These are phyloP conservation scores for Ptychoptera contaminata DNA, from an alignment of 2,888 invertebrate genomes.

Conservation along the genomic window DNA sequence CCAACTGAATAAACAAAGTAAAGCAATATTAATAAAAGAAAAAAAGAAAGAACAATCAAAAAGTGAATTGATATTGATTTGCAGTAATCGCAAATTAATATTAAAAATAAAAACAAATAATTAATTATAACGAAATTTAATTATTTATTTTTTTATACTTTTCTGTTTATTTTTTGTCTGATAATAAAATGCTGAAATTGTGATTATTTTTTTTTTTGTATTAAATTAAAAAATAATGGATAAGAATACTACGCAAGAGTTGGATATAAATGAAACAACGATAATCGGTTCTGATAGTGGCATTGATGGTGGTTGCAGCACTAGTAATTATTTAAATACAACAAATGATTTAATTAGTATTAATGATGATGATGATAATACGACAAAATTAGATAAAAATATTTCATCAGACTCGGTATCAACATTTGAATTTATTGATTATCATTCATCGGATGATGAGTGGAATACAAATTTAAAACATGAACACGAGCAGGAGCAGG, in stretches of 20 bases:
- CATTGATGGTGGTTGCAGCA: not conserved
- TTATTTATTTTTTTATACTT: too few species aligned
- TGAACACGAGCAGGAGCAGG: not conserved
- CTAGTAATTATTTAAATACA: not conserved
- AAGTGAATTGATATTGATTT: too few species aligned
- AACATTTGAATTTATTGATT: constrained; percentile 12
- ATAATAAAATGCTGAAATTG: too few species aligned
- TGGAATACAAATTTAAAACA: not conserved
- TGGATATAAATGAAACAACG: constrained; percentile 1
- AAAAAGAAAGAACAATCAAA: too few species aligned
- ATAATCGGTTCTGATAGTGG: not conserved
- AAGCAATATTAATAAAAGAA: too few species aligned
- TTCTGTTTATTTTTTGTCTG: too few species aligned
- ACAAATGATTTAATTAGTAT: not conserved
- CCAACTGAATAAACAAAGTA: too few species aligned
- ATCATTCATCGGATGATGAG: constrained; percentile 7
- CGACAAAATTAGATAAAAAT: constrained; percentile 6
- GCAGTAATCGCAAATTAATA: too few species aligned
- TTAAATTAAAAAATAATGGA: not conserved
- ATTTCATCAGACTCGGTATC: constrained; percentile 11
- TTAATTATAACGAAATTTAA: too few species aligned
- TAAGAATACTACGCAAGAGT: not conserved
- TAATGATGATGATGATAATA: not conserved
- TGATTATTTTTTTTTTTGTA: too few species aligned
- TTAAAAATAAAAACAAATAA: too few species aligned